phyloP scores from a whole-genome alignment of 2,113 vertebrate genomes.

The Microtus richardsoni region DNA sequence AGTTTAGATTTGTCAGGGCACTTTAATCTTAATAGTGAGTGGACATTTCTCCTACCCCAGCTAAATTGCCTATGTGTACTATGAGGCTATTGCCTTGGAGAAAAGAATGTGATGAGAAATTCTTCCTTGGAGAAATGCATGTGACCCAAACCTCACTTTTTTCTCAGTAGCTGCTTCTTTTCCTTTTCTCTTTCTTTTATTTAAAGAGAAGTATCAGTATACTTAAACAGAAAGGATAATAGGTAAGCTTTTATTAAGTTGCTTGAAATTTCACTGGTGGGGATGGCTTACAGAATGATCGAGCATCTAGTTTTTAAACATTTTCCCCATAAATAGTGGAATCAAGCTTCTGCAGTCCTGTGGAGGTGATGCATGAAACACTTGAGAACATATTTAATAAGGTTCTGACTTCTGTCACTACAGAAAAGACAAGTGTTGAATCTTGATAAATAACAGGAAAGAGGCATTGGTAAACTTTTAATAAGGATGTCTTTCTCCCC shows the following conservation, averaged over 20 bases:
- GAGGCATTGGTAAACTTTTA: slow-evolving; percentile 53
- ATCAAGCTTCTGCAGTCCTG: neutral
- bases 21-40: neutral
- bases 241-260: slow-evolving; percentile 9
- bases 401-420: neutral
- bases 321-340: neutral
- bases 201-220: neutral
- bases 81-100: neutral
- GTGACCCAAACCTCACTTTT: neutral
- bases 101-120: neutral
- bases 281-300: neutral
- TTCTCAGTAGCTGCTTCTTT: neutral
- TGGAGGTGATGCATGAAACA: neutral
- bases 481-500: neutral
- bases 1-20: neutral
- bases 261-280: slow-evolving; percentile 1
- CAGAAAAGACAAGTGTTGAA: neutral
- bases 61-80: neutral
- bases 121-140: slow-evolving; percentile 31
- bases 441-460: slow-evolving; percentile 22
- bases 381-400: slow-evolving; percentile 19
- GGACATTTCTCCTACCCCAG: neutral
- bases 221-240: neutral
- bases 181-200: neutral
- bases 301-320: neutral